Base-by-base conservation (phyloP, 2,888 invertebrate genomes). In the Neuroscelio doddi region DNA sequence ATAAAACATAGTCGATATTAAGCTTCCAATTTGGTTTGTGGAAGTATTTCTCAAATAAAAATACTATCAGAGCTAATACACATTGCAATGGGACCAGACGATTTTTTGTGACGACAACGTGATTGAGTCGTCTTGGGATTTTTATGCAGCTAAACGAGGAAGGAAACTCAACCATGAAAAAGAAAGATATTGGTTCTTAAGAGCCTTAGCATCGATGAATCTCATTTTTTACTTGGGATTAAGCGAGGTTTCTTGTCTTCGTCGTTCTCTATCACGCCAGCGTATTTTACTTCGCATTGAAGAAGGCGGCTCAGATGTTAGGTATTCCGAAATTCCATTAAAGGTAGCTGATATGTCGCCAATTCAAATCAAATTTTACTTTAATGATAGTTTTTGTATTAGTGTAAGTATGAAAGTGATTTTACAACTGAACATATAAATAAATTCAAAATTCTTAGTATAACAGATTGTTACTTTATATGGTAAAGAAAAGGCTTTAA, bases 161-260 rank as follows among this genome's bases (percentile, higher is more conserved):
- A 39, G 47, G 24, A 29, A 49, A 27, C 39, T 52, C 49, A 34
- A 44, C 53, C 39, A 44, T 45, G 36, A 10, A 44, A 41, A 32
- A 57, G 45, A 50, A 44, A 63, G 63, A 64, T 53, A 64, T 58
- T 64, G 64, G 64, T 49, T 58, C 58, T 58, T 53, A 45, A 57
- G 64, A 58, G 30, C 30, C 44, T 21, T 27, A 21, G 53, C 45
- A 52, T 49, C 58, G 46, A 24, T 16, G 58, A 53, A 53, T 64
- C 64, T 38, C 58, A 64, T 64, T 58, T 58, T 64, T 64, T 64
- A 53, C 34, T 39, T 39, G 49, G 49, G 58, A 64, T 58, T 64
- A 58, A 64, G 49, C 45, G 57, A 21, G 45, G 27, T 44, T 14
- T 36, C 44, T 38, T 58, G 52, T 58, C 52, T 64, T 52, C 53